Percentiles rank a stretch among this genome's conserved stretches.
Conservation (phyloP, 2,113 vertebrate genomes). For the Urocolius indicus region DNA sequence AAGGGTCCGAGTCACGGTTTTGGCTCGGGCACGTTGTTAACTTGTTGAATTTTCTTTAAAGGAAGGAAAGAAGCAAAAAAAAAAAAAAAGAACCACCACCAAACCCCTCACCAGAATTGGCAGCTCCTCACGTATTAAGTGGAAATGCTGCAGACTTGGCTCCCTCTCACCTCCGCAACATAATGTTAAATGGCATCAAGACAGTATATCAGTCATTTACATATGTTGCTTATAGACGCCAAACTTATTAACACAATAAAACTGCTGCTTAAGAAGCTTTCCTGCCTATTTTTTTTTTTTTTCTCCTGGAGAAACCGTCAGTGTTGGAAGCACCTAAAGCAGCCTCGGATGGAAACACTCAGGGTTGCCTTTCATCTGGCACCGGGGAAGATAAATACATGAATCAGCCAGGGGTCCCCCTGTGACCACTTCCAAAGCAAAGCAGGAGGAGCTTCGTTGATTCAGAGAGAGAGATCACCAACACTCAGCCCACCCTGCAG, state of each 20-base stretch:
- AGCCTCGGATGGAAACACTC: conserved; percentile 37
- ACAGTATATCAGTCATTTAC: conserved; percentile 71
- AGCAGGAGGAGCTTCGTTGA: rapidly evolving
- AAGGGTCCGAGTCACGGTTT: not conserved
- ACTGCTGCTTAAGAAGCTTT: conserved; percentile 63
- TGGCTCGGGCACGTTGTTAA: not conserved
- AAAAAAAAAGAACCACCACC: not conserved
- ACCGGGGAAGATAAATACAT: conserved; percentile 10
- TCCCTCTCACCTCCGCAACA: conserved; percentile 67
- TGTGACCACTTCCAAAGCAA: not conserved
- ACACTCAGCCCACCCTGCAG: not conserved
- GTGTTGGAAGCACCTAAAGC: conserved; percentile 60
- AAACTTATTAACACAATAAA: conserved; percentile 75
- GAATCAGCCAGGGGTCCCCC: conserved; percentile 10
- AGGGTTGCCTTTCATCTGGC: conserved; percentile 47
- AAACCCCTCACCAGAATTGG: conserved; percentile 16
- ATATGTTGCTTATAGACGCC: conserved; percentile 78
- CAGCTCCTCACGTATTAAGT: conserved; percentile 58
- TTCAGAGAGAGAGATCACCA: not conserved
- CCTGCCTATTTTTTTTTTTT: conserved; percentile 69
- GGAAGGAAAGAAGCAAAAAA: not conserved
- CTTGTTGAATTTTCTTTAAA: not conserved
- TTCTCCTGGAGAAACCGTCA: conserved; percentile 55
- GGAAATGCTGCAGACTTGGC: conserved; percentile 68
- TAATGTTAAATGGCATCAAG: conserved; percentile 71